phyloP scores from a whole-genome alignment of 2,113 vertebrate genomes.

The Mixornis gularis region DNA sequence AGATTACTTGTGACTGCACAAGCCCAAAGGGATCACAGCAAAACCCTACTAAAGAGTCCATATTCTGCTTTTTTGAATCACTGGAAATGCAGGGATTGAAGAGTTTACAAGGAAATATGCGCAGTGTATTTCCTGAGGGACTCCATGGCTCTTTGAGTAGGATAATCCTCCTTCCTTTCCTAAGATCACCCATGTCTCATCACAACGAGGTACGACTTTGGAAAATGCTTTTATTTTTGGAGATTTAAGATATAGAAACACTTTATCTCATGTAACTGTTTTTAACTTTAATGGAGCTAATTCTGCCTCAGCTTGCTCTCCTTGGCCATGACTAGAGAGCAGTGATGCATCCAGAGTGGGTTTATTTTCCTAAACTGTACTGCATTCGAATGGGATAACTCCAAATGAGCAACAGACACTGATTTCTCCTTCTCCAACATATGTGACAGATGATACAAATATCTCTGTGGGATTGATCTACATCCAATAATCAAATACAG shows the following conservation, averaged over 20 bases:
- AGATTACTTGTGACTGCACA: fast-evolving
- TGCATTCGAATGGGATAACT: background rate
- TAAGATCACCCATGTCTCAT: background rate
- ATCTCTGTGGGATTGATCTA: constrained; percentile 9
- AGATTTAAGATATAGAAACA: background rate
- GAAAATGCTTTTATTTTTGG: background rate
- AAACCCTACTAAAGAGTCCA: background rate
- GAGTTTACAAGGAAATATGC: background rate
- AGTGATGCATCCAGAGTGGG: background rate
- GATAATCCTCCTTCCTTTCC: background rate
- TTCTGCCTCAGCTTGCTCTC: background rate
- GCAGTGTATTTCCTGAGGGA: background rate
- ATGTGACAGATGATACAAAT: background rate
- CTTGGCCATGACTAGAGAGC: background rate
- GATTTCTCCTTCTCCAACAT: background rate
- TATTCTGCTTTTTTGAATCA: background rate
- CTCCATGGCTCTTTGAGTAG: background rate
- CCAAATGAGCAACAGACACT: background rate
- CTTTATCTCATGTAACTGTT: background rate
- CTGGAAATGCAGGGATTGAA: background rate
- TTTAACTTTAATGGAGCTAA: background rate
- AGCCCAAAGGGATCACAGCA: background rate
- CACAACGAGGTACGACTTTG: background rate
- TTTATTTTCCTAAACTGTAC: background rate
- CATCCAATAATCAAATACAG: constrained; percentile 30